phyloP scores from a whole-genome alignment of 2,797 vertebrate genomes.

The Eospalax fontanierii region DNA sequence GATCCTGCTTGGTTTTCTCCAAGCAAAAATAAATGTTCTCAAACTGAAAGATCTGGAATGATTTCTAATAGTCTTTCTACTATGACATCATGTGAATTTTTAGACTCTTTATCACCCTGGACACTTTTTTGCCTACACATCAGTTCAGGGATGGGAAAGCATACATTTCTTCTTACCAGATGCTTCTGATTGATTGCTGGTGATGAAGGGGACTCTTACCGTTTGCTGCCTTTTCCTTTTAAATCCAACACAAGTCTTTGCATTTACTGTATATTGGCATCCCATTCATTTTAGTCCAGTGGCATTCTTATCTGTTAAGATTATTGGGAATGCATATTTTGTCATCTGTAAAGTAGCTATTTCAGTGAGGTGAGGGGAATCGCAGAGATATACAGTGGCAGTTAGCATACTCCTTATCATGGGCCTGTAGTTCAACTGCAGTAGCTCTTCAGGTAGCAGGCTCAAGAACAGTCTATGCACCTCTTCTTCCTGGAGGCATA shows the following conservation, averaged over 20 bases:
- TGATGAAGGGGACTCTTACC: not conserved
- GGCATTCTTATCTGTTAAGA: not conserved
- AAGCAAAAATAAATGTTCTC: constrained; percentile 16
- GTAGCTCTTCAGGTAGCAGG: too few species aligned
- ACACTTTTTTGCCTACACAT: not conserved
- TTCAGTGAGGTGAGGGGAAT: not conserved
- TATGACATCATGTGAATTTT: not conserved
- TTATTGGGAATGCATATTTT: not conserved
- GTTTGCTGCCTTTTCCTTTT: not conserved
- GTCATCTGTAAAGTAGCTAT: not conserved
- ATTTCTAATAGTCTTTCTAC: not conserved
- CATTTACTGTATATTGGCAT: not conserved
- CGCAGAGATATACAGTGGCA: not conserved
- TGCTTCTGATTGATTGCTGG: not conserved
- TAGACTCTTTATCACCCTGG: not conserved
- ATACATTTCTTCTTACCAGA: not conserved
- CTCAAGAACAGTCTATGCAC: accelerated
- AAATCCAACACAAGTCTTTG: not conserved
- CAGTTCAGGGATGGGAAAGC: not conserved
- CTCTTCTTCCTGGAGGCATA: not conserved
- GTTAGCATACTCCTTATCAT: not conserved
- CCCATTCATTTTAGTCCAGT: not conserved
- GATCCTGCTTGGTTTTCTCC: not conserved
- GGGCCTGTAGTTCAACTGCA: not conserved
- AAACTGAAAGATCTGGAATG: not conserved